Evolutionary conservation across 1,140 invertebrate genomes (phyloP).

Genomic region (Drosophila sp.): DNA sequence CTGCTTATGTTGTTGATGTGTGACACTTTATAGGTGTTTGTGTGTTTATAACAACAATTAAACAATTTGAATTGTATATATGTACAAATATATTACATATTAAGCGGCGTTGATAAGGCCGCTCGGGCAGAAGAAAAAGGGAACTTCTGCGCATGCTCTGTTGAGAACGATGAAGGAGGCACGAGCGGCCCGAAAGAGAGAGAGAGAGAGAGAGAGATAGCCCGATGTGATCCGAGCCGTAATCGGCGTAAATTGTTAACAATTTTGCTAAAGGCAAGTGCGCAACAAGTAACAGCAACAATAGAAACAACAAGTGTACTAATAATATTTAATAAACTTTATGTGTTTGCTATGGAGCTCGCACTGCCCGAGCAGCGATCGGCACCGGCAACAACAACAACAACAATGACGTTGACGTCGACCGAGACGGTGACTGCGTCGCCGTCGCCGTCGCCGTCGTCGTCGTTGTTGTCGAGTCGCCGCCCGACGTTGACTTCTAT

Average conservation of each 20-base stretch:
- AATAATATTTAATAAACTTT: slow-evolving; percentile 81
- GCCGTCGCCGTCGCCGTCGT: slow-evolving; percentile 27
- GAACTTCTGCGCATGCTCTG: slow-evolving; percentile 53
- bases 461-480: slow-evolving; percentile 24
- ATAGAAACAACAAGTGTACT: slow-evolving; percentile 40
- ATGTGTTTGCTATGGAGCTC: slow-evolving; percentile 42
- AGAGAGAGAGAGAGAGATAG: background rate
- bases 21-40: slow-evolving; percentile 39
- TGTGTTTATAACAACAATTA: slow-evolving; percentile 51
- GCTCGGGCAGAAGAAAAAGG: slow-evolving; percentile 8
- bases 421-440: slow-evolving; percentile 3
- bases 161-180: slow-evolving; percentile 1
- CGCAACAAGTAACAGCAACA: slow-evolving; percentile 55
- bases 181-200: background rate
- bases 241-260: slow-evolving; percentile 68
- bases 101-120: slow-evolving; percentile 65
- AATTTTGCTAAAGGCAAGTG: slow-evolving; percentile 76
- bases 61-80: slow-evolving; percentile 58
- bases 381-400: background rate
- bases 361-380: slow-evolving; percentile 46
- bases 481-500: slow-evolving; percentile 73
- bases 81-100: slow-evolving; percentile 5
- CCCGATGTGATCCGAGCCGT: slow-evolving; percentile 49
- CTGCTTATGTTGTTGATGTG: slow-evolving; percentile 39
- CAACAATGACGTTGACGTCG: slow-evolving; percentile 42